A percentile compares a stretch with the other conserved stretches of the same genome.
Evolutionary conservation across 2,113 vertebrate species (phyloP).

Genomic region (Solenodon paradoxus): DNA sequence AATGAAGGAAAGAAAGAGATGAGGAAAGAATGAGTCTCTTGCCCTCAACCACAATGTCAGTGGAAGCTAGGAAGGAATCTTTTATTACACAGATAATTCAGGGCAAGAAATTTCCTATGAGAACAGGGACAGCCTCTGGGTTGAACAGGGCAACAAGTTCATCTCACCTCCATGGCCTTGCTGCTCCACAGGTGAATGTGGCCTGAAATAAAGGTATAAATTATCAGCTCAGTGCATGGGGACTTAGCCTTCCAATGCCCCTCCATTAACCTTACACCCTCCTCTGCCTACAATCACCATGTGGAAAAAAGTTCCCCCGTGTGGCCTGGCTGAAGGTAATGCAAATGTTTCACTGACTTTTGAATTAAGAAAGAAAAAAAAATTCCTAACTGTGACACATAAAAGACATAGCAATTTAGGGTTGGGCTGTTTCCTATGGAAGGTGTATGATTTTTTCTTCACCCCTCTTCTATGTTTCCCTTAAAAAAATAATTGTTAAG

Average conservation of each 20-base stretch:
- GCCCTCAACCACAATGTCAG: not conserved
- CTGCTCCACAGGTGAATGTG: conserved; percentile 56
- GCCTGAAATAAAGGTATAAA: conserved; percentile 78
- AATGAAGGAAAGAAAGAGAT: not conserved
- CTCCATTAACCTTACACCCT: conserved; percentile 66
- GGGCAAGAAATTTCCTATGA: conserved; percentile 17
- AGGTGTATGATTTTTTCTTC: conserved; percentile 67
- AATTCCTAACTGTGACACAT: conserved; percentile 52
- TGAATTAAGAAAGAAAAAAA: conserved; percentile 71
- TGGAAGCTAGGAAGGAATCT: not conserved
- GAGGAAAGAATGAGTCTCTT: not conserved
- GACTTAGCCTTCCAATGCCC: conserved; percentile 61
- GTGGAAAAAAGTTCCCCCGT: conserved; percentile 53
- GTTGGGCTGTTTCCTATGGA: conserved; percentile 70
- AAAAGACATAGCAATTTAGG: conserved; percentile 75
- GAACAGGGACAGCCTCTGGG: not conserved
- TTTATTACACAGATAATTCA: conserved; percentile 43
- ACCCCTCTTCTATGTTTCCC: conserved; percentile 63
- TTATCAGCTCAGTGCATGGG: conserved; percentile 59
- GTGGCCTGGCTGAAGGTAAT: conserved; percentile 62
- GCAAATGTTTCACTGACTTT: conserved; percentile 68
- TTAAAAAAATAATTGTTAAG: conserved; percentile 79
- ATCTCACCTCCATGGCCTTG: not conserved
- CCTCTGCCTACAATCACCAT: conserved; percentile 55
- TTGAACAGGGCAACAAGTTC: conserved; percentile 10